Base-by-base conservation (phyloP, 2,113 vertebrate genomes). In the Cephalopholis sonnerati region DNA sequence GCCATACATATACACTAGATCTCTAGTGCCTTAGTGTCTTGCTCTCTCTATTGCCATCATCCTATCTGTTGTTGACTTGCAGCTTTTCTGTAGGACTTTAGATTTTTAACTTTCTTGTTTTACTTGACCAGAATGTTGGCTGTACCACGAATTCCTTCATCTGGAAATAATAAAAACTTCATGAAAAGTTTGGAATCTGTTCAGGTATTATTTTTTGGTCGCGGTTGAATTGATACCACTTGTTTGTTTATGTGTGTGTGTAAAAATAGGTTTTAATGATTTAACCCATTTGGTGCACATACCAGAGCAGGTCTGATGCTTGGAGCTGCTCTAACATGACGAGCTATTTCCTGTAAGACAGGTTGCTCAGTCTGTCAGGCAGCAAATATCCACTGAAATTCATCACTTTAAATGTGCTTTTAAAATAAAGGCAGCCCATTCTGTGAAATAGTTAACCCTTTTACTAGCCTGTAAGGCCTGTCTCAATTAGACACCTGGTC, bases 111-210 rank as follows among this genome's bases (percentile, higher is more conserved):
- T 85, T 46, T 78, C 64, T 54, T 62, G 32, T 48, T 83, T 80
- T 81, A 79, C 82, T 83, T 91, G 79, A 92, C 32, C 68, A 68
- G 55, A 48, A 88, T 82, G 68, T 74, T 77, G 29, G 58, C 59
- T 91, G 73, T 86, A 84, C 41, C 25, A 68, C 17, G 27, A 73
- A 58, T 48, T 57, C 73, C 85, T 83, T 86, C 86, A 89, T 81
- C 74, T 89, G 87, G 79, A 86, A 85, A 81, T 71, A 91, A 87
- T 90, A 93, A 86, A 82, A 81, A 71, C n/a, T 9, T 27, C 6
- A 24, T 67, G 24, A 36, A 53, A 86, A 17, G 24, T 41, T 57
- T 22, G 59, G 75, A 69, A 48, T 53, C 73, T 68, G 17, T 53
- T 66, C 17, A 5, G 2, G 18, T 76, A 61, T 3, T 39, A 5